Conservation (phyloP, 30 jellyfish, hydroid and myxozoan species). For the Pseudorhiza aurosa region DNA sequence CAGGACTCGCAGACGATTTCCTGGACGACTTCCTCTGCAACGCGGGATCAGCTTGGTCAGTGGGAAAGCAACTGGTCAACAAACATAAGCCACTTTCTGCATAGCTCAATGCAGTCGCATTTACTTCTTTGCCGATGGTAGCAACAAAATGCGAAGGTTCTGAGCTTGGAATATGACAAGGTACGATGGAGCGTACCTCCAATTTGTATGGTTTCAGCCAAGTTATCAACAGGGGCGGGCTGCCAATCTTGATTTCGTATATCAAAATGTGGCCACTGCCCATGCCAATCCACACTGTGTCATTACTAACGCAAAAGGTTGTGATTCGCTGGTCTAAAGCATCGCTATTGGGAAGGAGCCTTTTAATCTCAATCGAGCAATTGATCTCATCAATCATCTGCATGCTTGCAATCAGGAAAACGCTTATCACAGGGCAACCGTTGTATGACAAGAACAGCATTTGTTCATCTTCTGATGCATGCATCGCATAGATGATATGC, state of each 20-base stretch:
- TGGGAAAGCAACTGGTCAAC: slow-evolving; percentile 45
- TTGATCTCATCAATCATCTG: slow-evolving; percentile 27
- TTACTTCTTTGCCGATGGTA: slow-evolving; percentile 80
- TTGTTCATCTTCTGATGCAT: slow-evolving; percentile 42
- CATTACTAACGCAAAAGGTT: slow-evolving; percentile 67
- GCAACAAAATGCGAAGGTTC: slow-evolving; percentile 57
- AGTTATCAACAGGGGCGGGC: slow-evolving; percentile 25
- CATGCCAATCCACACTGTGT: slow-evolving; percentile 93
- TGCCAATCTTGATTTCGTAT: slow-evolving; percentile 24
- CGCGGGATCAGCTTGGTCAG: slow-evolving; percentile 26
- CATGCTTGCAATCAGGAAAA: slow-evolving; percentile 12
- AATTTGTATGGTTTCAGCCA: slow-evolving; percentile 78
- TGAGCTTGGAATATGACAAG: slow-evolving; percentile 11
- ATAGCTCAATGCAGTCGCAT: slow-evolving; percentile 31
- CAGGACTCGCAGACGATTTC: not conserved
- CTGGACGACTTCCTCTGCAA: not conserved
- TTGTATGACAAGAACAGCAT: slow-evolving; percentile 44
- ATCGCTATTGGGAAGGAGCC: slow-evolving; percentile 56
- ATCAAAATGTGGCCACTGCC: slow-evolving; percentile 94
- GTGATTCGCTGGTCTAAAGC: slow-evolving; percentile 77
- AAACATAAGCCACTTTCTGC: slow-evolving; percentile 25
- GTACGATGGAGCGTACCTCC: slow-evolving; percentile 60
- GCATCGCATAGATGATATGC: slow-evolving; percentile 40
- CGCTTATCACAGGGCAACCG: slow-evolving; percentile 55
- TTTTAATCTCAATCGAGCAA: slow-evolving; percentile 53